Base-by-base conservation (phyloP, 2,888 invertebrate species). In the Eretmocerus hayati region DNA sequence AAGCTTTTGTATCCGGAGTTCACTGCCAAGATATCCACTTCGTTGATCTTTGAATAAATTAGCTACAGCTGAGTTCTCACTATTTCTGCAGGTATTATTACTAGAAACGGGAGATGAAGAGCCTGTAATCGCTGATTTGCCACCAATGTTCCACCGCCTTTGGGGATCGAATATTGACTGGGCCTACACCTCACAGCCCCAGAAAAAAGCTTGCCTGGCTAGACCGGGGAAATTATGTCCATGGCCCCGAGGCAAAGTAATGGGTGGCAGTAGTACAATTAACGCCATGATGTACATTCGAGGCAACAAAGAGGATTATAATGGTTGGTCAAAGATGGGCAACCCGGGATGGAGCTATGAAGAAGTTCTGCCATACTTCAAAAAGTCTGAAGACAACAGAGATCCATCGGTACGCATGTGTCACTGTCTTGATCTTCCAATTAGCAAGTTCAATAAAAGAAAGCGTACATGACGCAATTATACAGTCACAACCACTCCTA, bases 241-340 rank as follows among this genome's bases (percentile, higher is more conserved):
- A 57, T 81, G 84, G 77, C 84, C 85, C 0, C 76, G 84, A 38
- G 90, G 90, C 0, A 85, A 84, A 63, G 86, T 84, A 1, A 64
- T 90, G 18, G 91, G 91, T 0, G 91, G 90, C 0, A 83, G 84
- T 4, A 88, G 87, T 31, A 81, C 87, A 3, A 82, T 88, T 4
- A 90, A 91, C 71, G 88, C 83, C 62, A 84, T 91, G 83, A 73
- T 88, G 2, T 90, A 91, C 65, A 81, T 87, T 0, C 76, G 91
- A 40, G 90, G 90, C 0, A 85, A 88, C 61, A 81, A 81, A n/a
- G 74, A 74, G 38, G 91, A 92, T 72, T 92, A 84, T 64, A 85
- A 92, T 63, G 75, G 78, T 44, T 92, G 91, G 91, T 81, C 77
- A 13, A 71, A 70, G 21, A 74, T 83, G 5, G 90, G 90, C 1